Evolutionary conservation across 2,113 vertebrate species (phyloP), one percentile per base, ranked within the genome.

Genomic region (Seriola dumerili): DNA sequence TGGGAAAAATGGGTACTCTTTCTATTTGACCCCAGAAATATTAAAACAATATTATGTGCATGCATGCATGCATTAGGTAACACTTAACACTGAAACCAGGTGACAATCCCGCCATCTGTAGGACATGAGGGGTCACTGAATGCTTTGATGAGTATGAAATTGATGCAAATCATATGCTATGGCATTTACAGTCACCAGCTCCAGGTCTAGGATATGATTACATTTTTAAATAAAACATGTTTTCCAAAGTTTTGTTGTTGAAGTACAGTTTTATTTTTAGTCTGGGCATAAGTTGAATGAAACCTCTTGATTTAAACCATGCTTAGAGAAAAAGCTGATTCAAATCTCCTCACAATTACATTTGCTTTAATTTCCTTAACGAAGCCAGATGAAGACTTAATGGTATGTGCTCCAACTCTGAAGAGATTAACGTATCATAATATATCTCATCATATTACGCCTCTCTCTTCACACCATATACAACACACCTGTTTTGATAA

Each of bases 221-320:
- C 8, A 10, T 42, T 42, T 42, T 42, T 8, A 42, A 42, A 42
- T 42, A 42, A 42, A 42, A 14, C 4, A 7, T 19, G 3, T 5
- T 16, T 32, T 17, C 9, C 23, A 42, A 42, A 42, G 11, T 55
- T 70, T 17, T 29, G 9, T 59, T 72, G 1, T 57, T 64, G 0
- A 66, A 59, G 81, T 52, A 25, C 5, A 54, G 46, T 76, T 82
- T 63, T 62, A 44, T 82, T 25, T 71, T 63, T 63, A 23, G 2
- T 72, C 32, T 52, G 8, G 8, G 34, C 52, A 44, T 21, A 34
- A 44, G 23, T 3, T 84, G 23, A 69, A 40, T 42, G 8, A 63
- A 78, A 54, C 21, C 0, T 40, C 29, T 32, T 40, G 9, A 59
- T 58, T 9, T 25, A 19, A 8, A 38, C 17, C 14, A 44, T 10